Conservation (phyloP, 2,888 invertebrate species). For the Protodeltote pygarga region DNA sequence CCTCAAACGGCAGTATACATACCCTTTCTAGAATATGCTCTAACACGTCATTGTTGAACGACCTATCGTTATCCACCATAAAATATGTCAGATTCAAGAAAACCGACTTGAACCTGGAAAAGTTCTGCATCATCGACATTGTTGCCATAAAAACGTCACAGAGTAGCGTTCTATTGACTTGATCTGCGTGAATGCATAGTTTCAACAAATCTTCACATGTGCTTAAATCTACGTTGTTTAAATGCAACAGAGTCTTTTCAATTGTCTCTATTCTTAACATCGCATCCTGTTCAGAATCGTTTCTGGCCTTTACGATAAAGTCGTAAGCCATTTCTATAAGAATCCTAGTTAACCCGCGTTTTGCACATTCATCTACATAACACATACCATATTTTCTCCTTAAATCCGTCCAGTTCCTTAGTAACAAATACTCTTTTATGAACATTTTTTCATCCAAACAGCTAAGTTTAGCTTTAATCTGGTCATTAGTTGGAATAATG, state of each 20-base stretch:
- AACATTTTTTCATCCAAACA: constrained; percentile 54
- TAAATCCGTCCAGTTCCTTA: constrained; percentile 49
- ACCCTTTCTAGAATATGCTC: constrained; percentile 69
- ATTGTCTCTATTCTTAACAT: constrained; percentile 46
- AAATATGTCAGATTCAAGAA: constrained; percentile 68
- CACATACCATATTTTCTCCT: constrained; percentile 56
- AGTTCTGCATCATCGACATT: constrained; percentile 73
- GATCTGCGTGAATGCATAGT: constrained; percentile 16
- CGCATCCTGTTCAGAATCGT: constrained; percentile 39
- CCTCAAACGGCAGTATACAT: constrained; percentile 69
- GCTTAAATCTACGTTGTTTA: constrained; percentile 60
- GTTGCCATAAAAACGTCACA: constrained; percentile 67
- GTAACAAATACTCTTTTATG: constrained; percentile 63
- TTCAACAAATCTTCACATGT: constrained; percentile 59
- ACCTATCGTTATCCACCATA: constrained; percentile 53
- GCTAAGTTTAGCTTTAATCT: constrained; percentile 43
- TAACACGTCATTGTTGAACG: constrained; percentile 57
- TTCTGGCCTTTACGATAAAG: constrained; percentile 45
- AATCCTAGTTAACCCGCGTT: constrained; percentile 59
- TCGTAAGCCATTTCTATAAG: constrained; percentile 70
- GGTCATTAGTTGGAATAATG: constrained; percentile 11
- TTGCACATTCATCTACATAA: constrained; percentile 61
- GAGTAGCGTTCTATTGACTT: constrained; percentile 37
- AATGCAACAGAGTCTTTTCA: constrained; percentile 63
- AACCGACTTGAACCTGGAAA: constrained; percentile 70